Evolutionary conservation across 2,797 vertebrate genomes (phyloP), one percentile per base, ranked within the genome.

Genomic region (Spinus pinus): DNA sequence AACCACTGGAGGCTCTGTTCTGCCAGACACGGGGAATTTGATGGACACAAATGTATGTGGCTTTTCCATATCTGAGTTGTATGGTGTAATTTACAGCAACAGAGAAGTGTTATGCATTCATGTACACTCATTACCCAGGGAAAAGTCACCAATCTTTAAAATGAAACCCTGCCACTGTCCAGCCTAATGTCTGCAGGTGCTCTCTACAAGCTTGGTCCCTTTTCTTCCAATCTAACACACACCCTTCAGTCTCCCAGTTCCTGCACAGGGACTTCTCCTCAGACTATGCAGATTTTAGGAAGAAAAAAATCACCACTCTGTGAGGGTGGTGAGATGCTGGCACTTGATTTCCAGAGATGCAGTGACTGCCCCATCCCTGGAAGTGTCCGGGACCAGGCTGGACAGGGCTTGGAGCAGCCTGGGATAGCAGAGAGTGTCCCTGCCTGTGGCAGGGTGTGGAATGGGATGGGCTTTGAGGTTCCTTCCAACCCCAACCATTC

Each of bases 311-410:
- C 37, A 5, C 37, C 37, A 37, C 35, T 12, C 35, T 70, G 10
- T n/a, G 12, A 64, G 19, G 8, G 13, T 56, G 31, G 9, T 13
- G 18, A 62, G 42, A 2, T 12, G 0, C 14, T 62, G 42, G 50
- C 31, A 49, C 14, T 3, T 0, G n/a, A 0, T 37, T 7, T 1
- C 31, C 31, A 23, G 42, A 64, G 65, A 7, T 28, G 27, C 4
- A 31, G 57, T 56, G 49, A 6, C 25, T 64, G 33, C 12, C 35
- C 47, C 19, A 15, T 28, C 7, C 19, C 27, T 71, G 50, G 8
- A 13, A 71, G 31, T 42, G 50, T 9, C 0, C 50, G 42, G 31
- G 12, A 31, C 10, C 22, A 49, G 25, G 17, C 0, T 62, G 14
- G 35, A 30, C 0, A 0, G 41, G 31, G 30, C 41, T 70, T 47